These are phyloP conservation scores for Chloroceryle inda DNA, from an alignment of 2,797 vertebrate species.

Conservation along the genomic window DNA sequence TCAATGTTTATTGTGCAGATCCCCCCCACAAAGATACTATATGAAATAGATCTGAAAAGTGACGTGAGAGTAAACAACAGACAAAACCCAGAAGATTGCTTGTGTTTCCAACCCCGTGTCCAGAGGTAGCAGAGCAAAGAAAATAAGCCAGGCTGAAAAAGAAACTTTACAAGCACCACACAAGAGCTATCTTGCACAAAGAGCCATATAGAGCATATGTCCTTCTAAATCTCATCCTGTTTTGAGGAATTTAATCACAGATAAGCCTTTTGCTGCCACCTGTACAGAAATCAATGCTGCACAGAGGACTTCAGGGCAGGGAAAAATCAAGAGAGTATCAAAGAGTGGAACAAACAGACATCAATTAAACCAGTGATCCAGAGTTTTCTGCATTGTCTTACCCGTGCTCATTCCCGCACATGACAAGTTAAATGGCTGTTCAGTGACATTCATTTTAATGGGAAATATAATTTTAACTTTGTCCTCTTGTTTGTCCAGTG, in stretches of 20 bases:
- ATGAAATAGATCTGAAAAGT: neutral
- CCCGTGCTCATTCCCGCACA: neutral
- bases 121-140: neutral
- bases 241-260: conserved; percentile 23
- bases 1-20: neutral
- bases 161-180: conserved; percentile 6
- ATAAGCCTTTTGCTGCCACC: conserved; percentile 52
- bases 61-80: neutral
- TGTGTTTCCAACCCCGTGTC: neutral
- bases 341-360: neutral
- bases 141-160: neutral
- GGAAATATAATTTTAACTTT: neutral
- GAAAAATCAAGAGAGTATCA: neutral
- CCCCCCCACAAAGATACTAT: neutral
- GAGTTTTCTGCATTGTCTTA: neutral
- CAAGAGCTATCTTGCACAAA: neutral
- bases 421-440: neutral
- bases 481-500: neutral
- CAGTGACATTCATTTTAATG: neutral
- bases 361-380: neutral
- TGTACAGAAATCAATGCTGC: neutral
- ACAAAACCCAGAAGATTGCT: neutral
- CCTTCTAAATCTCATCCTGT: conserved; percentile 20
- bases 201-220: neutral
- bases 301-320: neutral